phyloP scores from a whole-genome alignment of 2,888 invertebrate genomes.

The Philaethria dido region DNA sequence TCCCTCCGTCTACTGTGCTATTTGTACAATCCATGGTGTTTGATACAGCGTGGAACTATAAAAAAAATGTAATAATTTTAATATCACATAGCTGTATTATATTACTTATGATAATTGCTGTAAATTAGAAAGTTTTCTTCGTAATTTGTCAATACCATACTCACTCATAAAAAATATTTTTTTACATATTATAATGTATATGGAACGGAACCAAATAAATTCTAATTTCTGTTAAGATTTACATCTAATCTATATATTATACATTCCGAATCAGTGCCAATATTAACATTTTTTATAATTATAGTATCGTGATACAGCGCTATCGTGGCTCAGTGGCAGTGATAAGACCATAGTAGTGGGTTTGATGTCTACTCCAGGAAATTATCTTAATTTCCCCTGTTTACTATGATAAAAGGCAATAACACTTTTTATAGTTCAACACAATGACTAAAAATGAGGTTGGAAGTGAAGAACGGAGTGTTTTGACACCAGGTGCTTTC shows the following conservation, averaged over 20 bases:
- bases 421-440: no score
- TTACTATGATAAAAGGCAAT: no score
- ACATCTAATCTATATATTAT: not conserved
- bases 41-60: not conserved
- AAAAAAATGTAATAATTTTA: not conserved
- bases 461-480: no score
- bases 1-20: no score
- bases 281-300: conserved; percentile 8
- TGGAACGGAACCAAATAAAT: not conserved
- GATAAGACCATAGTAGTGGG: no score
- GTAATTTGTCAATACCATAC: not conserved
- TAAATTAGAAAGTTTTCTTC: conserved; percentile 1
- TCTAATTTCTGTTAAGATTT: not conserved
- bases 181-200: not conserved
- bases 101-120: not conserved
- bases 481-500: no score
- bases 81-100: not conserved
- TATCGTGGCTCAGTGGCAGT: not conserved
- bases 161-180: not conserved
- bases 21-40: no score
- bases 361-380: not conserved
- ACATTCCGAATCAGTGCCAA: not conserved
- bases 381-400: no score
- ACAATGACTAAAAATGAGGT: no score
- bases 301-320: not conserved